Evolutionary conservation across 2,888 invertebrate species (phyloP).

Genomic region (Lasiommata megera): DNA sequence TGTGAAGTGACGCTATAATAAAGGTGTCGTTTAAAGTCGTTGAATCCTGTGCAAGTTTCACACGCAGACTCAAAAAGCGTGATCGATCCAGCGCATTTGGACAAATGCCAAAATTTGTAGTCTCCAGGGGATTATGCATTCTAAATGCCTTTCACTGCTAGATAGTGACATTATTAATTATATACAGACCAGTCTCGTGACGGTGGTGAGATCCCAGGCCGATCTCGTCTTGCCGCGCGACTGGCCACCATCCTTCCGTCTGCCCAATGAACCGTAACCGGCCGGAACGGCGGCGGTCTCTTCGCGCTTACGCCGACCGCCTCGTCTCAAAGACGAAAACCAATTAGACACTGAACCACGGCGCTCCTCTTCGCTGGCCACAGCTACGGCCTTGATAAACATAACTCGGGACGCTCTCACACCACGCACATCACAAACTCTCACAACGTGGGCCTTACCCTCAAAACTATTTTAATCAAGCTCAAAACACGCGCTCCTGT

Average conservation of each 20-base stretch:
- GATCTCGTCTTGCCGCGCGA: constrained; percentile 76
- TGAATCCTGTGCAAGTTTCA: constrained; percentile 50
- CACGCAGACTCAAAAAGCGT: constrained; percentile 59
- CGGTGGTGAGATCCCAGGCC: constrained; percentile 83
- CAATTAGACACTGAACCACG: constrained; percentile 88
- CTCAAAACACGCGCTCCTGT: constrained; percentile 62
- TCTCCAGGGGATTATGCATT: constrained; percentile 57
- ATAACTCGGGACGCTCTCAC: constrained; percentile 67
- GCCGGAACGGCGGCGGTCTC: constrained; percentile 56
- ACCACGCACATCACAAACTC: constrained; percentile 68
- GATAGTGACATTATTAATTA: constrained; percentile 33
- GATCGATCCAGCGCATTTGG: constrained; percentile 75
- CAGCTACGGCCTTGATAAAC: constrained; percentile 77
- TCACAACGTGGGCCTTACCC: constrained; percentile 44
- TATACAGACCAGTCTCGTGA: constrained; percentile 82
- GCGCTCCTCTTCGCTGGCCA: constrained; percentile 80
- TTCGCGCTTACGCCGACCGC: constrained; percentile 73
- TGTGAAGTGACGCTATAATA: constrained; percentile 10
- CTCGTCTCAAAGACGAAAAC: constrained; percentile 89
- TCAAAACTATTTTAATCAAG: constrained; percentile 57
- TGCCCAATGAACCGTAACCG: constrained; percentile 77
- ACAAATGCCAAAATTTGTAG: constrained; percentile 58
- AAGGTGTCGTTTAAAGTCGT: constrained; percentile 30
- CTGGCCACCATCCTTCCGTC: constrained; percentile 71
- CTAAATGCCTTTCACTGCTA: constrained; percentile 34